phyloP scores from a whole-genome alignment of 2,888 invertebrate genomes.

The Napeogenes inachia region DNA sequence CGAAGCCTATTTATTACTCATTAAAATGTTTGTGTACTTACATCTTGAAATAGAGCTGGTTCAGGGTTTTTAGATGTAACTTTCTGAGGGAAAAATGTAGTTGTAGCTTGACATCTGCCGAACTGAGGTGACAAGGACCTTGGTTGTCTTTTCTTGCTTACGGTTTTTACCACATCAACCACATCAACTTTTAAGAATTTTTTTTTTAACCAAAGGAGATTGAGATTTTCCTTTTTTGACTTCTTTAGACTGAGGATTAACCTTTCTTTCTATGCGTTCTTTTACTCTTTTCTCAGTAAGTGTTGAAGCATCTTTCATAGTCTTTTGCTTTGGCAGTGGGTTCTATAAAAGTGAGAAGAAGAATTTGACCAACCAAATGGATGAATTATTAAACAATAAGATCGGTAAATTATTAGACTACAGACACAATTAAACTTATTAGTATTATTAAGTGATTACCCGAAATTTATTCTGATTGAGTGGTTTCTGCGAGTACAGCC shows the following conservation, averaged over 20 bases:
- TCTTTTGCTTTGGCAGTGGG: not conserved
- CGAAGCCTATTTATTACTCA: too few species aligned
- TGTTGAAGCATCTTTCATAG: slow-evolving; percentile 14
- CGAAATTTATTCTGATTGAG: not conserved
- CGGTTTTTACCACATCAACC: not conserved
- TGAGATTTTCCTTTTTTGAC: not conserved
- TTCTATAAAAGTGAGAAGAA: not conserved
- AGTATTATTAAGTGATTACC: not conserved
- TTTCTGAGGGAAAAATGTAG: slow-evolving; percentile 10
- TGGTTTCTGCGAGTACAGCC: not conserved
- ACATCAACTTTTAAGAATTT: not conserved
- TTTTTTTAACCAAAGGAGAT: not conserved
- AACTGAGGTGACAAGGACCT: slow-evolving; percentile 2
- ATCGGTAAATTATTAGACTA: too few species aligned
- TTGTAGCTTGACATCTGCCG: slow-evolving; percentile 5
- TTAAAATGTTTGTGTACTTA: slow-evolving; percentile 11
- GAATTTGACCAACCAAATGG: too few species aligned
- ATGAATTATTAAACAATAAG: too few species aligned
- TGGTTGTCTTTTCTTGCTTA: not conserved
- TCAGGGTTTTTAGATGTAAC: not conserved
- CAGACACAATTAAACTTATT: too few species aligned
- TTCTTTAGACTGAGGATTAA: slow-evolving; percentile 1
- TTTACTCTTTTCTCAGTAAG: slow-evolving; percentile 19
- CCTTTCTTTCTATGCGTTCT: not conserved
- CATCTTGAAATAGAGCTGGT: slow-evolving; percentile 26